phyloP scores from a whole-genome alignment of 2,113 vertebrate genomes.

The Ophthalmolycus amberensis region DNA sequence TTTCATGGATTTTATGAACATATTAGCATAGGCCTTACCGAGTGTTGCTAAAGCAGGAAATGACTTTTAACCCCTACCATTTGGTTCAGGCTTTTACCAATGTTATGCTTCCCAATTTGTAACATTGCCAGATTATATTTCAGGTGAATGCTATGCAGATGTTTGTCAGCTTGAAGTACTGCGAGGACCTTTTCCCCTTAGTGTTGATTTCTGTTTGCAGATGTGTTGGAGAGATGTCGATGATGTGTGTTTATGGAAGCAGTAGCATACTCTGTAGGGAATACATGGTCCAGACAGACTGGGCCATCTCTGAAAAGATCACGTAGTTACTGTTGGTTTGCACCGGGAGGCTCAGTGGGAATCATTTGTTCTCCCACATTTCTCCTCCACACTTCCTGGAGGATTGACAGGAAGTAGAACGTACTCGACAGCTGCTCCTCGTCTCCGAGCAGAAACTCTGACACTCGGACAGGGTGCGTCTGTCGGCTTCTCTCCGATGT shows the following conservation, averaged over 20 bases:
- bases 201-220: conserved; percentile 51
- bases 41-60: conserved; percentile 63
- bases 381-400: conserved; percentile 32
- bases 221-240: conserved; percentile 34
- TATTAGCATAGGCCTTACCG: conserved; percentile 69
- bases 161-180: conserved; percentile 59
- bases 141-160: conserved; percentile 77
- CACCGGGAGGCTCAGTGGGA: conserved; percentile 24
- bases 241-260: conserved; percentile 48
- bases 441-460: conserved; percentile 44
- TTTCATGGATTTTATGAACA: conserved; percentile 70
- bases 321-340: conserved; percentile 24
- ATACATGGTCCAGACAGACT: conserved; percentile 12
- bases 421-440: conserved; percentile 38
- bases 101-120: conserved; percentile 60
- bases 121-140: conserved; percentile 61
- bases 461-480: conserved; percentile 39
- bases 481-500: conserved; percentile 13
- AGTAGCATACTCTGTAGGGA: conserved; percentile 38
- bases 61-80: conserved; percentile 59
- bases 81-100: conserved; percentile 63
- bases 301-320: neutral
- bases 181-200: conserved; percentile 32
- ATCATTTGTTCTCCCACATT: neutral
- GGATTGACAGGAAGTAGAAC: conserved; percentile 25